These are phyloP conservation scores for Oryctes rhinoceros DNA, from an alignment of 1,140 invertebrate genomes.

Conservation along the genomic window DNA sequence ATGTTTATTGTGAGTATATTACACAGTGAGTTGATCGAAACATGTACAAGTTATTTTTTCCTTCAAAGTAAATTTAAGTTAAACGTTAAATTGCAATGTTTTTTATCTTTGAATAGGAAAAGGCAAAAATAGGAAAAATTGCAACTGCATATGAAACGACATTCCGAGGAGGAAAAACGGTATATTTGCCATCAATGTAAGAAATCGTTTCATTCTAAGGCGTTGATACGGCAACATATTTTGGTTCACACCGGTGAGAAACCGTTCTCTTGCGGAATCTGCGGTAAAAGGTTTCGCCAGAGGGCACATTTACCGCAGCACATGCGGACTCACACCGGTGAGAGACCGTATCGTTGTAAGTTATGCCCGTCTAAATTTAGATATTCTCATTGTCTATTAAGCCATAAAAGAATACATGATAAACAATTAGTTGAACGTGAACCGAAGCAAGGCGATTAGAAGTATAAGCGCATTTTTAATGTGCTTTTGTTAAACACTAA, in stretches of 20 bases:
- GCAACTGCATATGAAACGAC: slow-evolving; percentile 62
- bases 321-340: slow-evolving; percentile 5
- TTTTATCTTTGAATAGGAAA: too few species aligned
- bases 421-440: not conserved
- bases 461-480: too few species aligned
- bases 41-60: too few species aligned
- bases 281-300: slow-evolving; percentile 3
- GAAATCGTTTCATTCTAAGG: slow-evolving; percentile 60
- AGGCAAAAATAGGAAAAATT: too few species aligned
- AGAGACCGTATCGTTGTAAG: not conserved
- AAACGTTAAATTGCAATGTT: too few species aligned
- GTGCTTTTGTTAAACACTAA: too few species aligned
- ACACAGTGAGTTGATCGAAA: too few species aligned
- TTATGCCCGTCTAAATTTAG: not conserved
- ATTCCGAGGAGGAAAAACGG: slow-evolving; percentile 91
- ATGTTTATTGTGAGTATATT: too few species aligned
- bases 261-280: not conserved
- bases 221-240: slow-evolving; percentile 48
- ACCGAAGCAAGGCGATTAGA: too few species aligned
- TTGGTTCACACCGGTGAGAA: slow-evolving; percentile 28
- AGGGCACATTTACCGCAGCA: not conserved
- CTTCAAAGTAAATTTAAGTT: too few species aligned
- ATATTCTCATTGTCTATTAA: not conserved
- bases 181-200: slow-evolving; percentile 74
- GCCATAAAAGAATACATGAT: not conserved